These are phyloP conservation scores for Sphaeramia orbicularis DNA, from an alignment of 2,797 vertebrate genomes.

Conservation along the genomic window DNA sequence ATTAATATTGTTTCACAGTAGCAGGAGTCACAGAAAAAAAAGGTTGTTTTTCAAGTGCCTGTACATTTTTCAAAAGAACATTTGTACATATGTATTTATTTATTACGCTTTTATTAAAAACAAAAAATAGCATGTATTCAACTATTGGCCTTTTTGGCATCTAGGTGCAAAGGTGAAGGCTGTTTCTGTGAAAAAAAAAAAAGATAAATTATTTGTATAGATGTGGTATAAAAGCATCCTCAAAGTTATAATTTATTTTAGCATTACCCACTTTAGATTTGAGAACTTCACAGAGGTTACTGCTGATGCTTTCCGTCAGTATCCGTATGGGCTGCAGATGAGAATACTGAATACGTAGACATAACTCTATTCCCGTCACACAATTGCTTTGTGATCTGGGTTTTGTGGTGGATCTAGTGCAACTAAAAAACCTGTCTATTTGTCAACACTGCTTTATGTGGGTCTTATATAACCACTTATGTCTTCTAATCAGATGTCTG, in stretches of 20 bases:
- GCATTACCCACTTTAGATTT: slow-evolving; percentile 41
- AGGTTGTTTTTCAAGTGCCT: slow-evolving; percentile 79
- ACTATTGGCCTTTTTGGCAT: slow-evolving; percentile 60
- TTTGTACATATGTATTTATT: slow-evolving; percentile 83
- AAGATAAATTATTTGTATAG: slow-evolving; percentile 79
- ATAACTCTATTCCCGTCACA: slow-evolving; percentile 9
- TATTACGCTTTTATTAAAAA: slow-evolving; percentile 70
- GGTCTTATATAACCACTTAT: slow-evolving; percentile 63
- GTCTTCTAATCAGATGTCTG: slow-evolving; percentile 22
- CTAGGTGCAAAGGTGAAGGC: slow-evolving; percentile 67
- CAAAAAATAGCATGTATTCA: slow-evolving; percentile 54
- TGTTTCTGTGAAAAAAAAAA: slow-evolving; percentile 72
- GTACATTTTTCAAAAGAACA: slow-evolving; percentile 57
- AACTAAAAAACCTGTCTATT: slow-evolving; percentile 20
- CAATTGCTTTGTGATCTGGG: slow-evolving; percentile 13
- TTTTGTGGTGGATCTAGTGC: slow-evolving; percentile 6
- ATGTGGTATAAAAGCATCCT: slow-evolving; percentile 58
- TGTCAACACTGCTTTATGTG: slow-evolving; percentile 35
- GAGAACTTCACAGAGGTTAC: slow-evolving; percentile 17
- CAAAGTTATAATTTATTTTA: slow-evolving; percentile 78
- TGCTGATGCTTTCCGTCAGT: slow-evolving; percentile 20
- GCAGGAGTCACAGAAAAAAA: slow-evolving; percentile 36
- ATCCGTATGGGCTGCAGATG: slow-evolving; percentile 9
- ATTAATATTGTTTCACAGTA: slow-evolving; percentile 22
- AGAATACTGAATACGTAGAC: slow-evolving; percentile 10